These are phyloP conservation scores for Microcebus lehilahytsara DNA, from an alignment of 2,113 vertebrate species.

Conservation along the genomic window DNA sequence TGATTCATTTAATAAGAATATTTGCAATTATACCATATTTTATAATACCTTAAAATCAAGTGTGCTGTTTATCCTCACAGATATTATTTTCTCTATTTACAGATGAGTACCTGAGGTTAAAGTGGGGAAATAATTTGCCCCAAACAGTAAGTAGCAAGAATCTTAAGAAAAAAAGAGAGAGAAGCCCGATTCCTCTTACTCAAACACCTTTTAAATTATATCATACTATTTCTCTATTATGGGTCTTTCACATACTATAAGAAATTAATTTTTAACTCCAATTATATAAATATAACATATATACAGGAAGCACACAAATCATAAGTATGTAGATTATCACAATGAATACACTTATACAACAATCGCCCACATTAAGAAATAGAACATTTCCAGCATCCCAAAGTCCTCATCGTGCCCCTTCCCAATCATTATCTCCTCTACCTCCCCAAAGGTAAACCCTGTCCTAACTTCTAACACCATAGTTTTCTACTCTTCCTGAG, in stretches of 20 bases:
- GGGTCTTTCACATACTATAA: slow-evolving; percentile 12
- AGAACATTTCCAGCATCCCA: not conserved
- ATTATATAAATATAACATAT: not conserved
- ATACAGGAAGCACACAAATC: not conserved
- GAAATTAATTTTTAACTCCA: not conserved
- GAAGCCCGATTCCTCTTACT: not conserved
- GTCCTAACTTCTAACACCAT: not conserved
- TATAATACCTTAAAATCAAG: slow-evolving; percentile 28
- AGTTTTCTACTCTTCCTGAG: not conserved
- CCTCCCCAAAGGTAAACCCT: not conserved
- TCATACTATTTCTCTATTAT: slow-evolving; percentile 12
- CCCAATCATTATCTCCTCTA: not conserved
- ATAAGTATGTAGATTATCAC: not conserved
- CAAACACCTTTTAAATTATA: not conserved
- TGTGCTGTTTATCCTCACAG: not conserved
- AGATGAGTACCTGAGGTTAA: not conserved
- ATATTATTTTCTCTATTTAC: slow-evolving; percentile 35
- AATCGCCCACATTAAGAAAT: not conserved
- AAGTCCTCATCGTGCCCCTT: not conserved
- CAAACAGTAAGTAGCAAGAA: not conserved
- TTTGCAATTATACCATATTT: not conserved
- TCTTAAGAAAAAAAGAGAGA: not conserved
- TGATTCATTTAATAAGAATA: slow-evolving; percentile 24
- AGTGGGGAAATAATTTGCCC: not conserved
- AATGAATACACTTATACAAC: not conserved